phyloP scores from a whole-genome alignment of 1,140 invertebrate species.

The Myzus persicae region DNA sequence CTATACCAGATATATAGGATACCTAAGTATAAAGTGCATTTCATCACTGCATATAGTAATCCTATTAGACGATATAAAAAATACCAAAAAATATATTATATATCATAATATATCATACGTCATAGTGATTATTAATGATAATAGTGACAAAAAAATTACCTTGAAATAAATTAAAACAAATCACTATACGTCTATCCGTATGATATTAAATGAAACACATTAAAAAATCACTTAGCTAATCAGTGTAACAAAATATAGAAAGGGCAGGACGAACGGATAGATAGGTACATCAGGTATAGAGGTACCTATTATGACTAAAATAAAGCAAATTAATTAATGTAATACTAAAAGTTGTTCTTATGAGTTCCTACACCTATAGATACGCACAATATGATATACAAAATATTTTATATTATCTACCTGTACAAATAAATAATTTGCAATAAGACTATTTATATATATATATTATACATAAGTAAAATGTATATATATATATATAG shows the following conservation, averaged over 20 bases:
- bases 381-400: background rate
- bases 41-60: background rate
- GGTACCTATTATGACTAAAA: background rate
- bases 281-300: background rate
- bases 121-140: too few species aligned
- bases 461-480: too few species aligned
- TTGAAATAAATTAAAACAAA: background rate
- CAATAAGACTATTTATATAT: background rate
- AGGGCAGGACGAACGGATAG: too few species aligned
- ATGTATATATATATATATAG: too few species aligned
- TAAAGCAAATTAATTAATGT: background rate
- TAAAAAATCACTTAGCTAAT: too few species aligned
- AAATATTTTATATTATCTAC: background rate
- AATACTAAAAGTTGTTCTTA: too few species aligned
- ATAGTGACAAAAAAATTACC: background rate
- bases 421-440: background rate
- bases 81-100: background rate
- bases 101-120: background rate
- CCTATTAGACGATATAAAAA: background rate
- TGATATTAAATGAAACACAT: too few species aligned
- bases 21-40: background rate
- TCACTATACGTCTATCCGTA: background rate
- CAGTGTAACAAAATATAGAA: background rate
- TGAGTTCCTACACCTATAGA: background rate
- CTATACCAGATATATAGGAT: background rate